A percentile compares a stretch with the other conserved stretches of the same genome.
phyloP scores from a whole-genome alignment of 1,140 invertebrate species.

The Scaptomyza graminum region DNA sequence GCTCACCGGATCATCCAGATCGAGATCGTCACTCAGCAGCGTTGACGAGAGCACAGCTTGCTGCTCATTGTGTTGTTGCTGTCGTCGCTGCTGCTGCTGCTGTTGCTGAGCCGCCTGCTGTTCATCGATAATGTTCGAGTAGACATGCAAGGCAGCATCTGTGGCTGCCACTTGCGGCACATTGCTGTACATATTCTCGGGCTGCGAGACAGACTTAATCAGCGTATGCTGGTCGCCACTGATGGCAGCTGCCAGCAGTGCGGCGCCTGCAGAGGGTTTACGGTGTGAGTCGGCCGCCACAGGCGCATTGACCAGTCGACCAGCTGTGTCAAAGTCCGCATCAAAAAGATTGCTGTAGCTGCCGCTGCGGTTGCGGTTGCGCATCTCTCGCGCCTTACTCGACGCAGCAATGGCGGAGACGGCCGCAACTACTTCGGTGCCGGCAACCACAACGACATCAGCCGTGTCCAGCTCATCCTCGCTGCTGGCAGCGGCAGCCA shows the following conservation, averaged over 20 bases:
- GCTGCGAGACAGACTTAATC: constrained; percentile 61
- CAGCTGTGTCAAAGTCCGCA: constrained; percentile 68
- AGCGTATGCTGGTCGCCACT: constrained; percentile 42
- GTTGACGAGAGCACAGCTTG: constrained; percentile 69
- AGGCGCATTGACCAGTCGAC: constrained; percentile 49
- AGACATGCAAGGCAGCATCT: constrained; percentile 72
- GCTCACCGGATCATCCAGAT: constrained; percentile 81
- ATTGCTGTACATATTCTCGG: constrained; percentile 83
- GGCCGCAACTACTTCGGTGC: constrained; percentile 75
- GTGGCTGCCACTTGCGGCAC: constrained; percentile 54
- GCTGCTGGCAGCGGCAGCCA: constrained; percentile 66
- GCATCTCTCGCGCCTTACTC: constrained; percentile 67
- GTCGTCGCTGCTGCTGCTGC: constrained; percentile 26
- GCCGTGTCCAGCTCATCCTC: constrained; percentile 73
- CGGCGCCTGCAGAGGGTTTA: constrained; percentile 54
- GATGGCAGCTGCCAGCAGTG: constrained; percentile 61
- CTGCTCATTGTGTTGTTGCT: constrained; percentile 37
- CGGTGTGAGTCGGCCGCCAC: constrained; percentile 25
- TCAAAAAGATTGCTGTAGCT: constrained; percentile 83
- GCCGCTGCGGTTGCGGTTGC: constrained; percentile 78
- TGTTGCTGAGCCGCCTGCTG: constrained; percentile 44
- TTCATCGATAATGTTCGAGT: constrained; percentile 81
- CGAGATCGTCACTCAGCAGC: constrained; percentile 79
- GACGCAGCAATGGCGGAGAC: constrained; percentile 70
- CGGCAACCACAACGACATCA: constrained; percentile 71